Base-by-base conservation (phyloP, 2,113 vertebrate genomes). In the Tupaia chinensis region DNA sequence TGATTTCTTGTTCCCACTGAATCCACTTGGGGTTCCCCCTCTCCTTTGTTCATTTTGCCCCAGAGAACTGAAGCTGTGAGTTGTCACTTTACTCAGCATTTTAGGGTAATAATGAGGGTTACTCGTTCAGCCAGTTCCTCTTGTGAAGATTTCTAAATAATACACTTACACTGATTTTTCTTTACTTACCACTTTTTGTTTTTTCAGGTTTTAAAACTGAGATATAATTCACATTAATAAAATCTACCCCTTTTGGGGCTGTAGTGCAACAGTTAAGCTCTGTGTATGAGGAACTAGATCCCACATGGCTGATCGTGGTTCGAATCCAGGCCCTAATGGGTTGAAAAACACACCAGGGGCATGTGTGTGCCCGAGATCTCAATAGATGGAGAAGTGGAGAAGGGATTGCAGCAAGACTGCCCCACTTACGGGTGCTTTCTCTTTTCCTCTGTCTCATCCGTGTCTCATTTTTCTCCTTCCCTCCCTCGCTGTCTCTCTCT, bases 181-280 rank as follows among this genome's bases (percentile, higher is more conserved):
- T 78, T 76, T 78, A 56, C 53, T 80, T 58, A 73, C 13, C 13
- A 56, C 27, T 79, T 93, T 68, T 72, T 32, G 32, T 32, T 32
- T 65, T 69, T 81, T 25, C 77, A 81, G 32, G 44, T 89, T 94
- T 97, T 60, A 65, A 92, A 86, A 83, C 32, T n/a, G 70, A 92
- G 53, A 60, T 87, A 63, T 77, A 91, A 54, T 27, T 82, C 4
- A 44, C 9, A 90, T 32, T 16, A 76, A 65, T 84, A 68, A 90
- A 92, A 84, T 60, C 78, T 8, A 94, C 13, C 13, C 34, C 15
- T 81, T 85, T 73, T 65, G 44, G 44, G 44, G 44, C 44, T 44
- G 44, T 44, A 44, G 44, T 44, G 44, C 44, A 44, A 5, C 44
- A 44, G 44, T 44, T 44, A 44, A 44, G 44, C 44, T 44, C 44